Evolutionary conservation across 2,797 vertebrate species (phyloP).

Genomic region (Pseudochaenichthys georgianus): DNA sequence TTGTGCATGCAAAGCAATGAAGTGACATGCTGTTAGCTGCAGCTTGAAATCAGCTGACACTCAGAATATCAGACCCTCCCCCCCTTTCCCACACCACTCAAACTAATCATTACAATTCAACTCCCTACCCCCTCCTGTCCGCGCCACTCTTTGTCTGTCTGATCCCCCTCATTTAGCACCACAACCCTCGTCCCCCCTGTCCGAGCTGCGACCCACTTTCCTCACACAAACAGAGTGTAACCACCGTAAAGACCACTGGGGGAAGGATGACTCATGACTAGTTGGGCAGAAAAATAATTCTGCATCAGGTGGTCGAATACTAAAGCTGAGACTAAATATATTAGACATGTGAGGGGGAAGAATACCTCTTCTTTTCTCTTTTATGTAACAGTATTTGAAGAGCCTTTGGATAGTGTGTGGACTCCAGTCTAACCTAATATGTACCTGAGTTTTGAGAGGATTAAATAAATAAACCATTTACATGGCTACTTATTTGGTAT

Average conservation of each 20-base stretch:
- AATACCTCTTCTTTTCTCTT: background rate
- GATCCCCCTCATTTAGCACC: conserved; percentile 26
- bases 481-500: background rate
- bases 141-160: conserved; percentile 39
- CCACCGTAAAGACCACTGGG: background rate
- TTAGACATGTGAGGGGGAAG: background rate
- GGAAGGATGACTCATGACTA: conserved; percentile 17
- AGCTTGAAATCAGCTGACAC: conserved; percentile 43
- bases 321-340: background rate
- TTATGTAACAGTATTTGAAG: background rate
- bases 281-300: conserved; percentile 16
- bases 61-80: background rate
- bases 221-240: conserved; percentile 23
- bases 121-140: background rate
- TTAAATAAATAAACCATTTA: background rate
- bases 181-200: conserved; percentile 28
- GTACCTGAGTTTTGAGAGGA: background rate
- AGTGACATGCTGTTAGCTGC: conserved; percentile 27
- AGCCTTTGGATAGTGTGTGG: background rate
- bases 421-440: conserved; percentile 9
- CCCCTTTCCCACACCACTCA: background rate
- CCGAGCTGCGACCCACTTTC: conserved; percentile 61
- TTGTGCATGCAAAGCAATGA: conserved; percentile 40
- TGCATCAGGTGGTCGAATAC: conserved; percentile 15
- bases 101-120: conserved; percentile 62